Evolutionary conservation across 2,113 vertebrate genomes (phyloP), one percentile per base, ranked within the genome.

Genomic region (Hippocampus barbouri): DNA sequence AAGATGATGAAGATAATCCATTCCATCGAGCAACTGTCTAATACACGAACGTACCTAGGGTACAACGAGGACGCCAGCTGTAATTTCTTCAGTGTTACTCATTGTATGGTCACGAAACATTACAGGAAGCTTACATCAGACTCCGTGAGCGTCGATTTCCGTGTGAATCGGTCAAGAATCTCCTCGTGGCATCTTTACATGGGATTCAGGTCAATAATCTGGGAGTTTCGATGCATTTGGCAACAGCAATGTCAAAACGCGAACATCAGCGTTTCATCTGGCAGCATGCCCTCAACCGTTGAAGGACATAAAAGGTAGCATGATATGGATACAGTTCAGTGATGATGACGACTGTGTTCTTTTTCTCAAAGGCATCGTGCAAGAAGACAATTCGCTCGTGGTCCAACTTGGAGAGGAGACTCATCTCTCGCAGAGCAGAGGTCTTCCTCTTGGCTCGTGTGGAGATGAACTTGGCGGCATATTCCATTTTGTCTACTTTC

Each of bases 291-390:
- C 14, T 66, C n/a, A 25, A 16, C 23, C 14, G 34, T 18, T 34
- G 16, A 27, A 59, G 25, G 5, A 27, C 4, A 27, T 11, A 27
- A 1, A 59, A 59, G 12, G 21, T 0, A n/a, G 21, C 11, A 6
- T 18, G 18, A 27, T 27, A 5, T 92, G 93, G 95, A 98, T 98
- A 97, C 96, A 96, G 84, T 87, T 99, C 97, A 4, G 94, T 96
- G 91, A 99, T 88, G 59, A 99, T 92, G 76, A 98, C 91, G 66
- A 97, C 88, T 0, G 94, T 93, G 0, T 94, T 97, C 87, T 94
- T 97, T 81, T 97, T 97, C 90, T 98, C 96, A 0, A 99, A 99
- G 76, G 95, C 96, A 0, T 99, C 97, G 0, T 97, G 96, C 86
- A 98, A 98, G 85, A 94, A 97, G 73, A 98, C 85, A 0, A 99